Evolutionary conservation across 2,888 invertebrate genomes (phyloP).

Genomic region (Caenorhabditis panamensis): DNA sequence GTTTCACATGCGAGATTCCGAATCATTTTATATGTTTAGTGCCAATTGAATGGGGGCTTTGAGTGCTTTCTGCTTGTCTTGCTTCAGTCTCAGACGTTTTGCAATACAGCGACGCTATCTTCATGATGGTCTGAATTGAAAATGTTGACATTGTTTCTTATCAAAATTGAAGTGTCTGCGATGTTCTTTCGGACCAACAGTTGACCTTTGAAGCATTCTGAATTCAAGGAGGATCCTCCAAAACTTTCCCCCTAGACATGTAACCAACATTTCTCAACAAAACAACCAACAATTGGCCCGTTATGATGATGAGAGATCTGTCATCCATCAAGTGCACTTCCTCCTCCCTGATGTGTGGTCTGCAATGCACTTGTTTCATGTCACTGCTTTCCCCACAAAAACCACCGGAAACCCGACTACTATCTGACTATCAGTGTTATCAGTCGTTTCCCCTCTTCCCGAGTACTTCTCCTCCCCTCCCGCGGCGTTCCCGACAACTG

Average conservation of each 20-base stretch:
- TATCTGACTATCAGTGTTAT: slow-evolving; percentile 21
- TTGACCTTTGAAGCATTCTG: too few relatives aligned
- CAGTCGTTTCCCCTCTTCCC: neutral
- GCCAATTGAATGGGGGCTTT: slow-evolving; percentile 12
- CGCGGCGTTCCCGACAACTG: slow-evolving; percentile 23
- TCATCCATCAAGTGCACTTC: slow-evolving; percentile 45
- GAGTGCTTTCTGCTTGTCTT: too few relatives aligned
- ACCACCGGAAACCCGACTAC: slow-evolving; percentile 19
- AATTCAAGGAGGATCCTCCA: too few relatives aligned
- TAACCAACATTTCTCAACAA: neutral
- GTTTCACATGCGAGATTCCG: slow-evolving; percentile 47
- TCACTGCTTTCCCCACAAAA: slow-evolving; percentile 18
- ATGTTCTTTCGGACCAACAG: too few relatives aligned
- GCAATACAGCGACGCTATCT: too few relatives aligned
- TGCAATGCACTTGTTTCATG: slow-evolving; percentile 12
- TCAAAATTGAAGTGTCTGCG: too few relatives aligned
- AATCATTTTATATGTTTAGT: slow-evolving; percentile 48
- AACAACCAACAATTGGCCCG: neutral
- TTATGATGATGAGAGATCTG: slow-evolving; percentile 8
- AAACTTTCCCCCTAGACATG: slow-evolving; percentile 1
- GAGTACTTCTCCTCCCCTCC: slow-evolving; percentile 6
- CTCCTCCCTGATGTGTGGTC: slow-evolving; percentile 4
- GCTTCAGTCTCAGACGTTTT: too few relatives aligned
- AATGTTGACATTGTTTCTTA: too few relatives aligned
- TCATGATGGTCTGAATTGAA: too few relatives aligned